phyloP scores from a whole-genome alignment of 2,888 invertebrate genomes.

The Andrena bucephala region DNA sequence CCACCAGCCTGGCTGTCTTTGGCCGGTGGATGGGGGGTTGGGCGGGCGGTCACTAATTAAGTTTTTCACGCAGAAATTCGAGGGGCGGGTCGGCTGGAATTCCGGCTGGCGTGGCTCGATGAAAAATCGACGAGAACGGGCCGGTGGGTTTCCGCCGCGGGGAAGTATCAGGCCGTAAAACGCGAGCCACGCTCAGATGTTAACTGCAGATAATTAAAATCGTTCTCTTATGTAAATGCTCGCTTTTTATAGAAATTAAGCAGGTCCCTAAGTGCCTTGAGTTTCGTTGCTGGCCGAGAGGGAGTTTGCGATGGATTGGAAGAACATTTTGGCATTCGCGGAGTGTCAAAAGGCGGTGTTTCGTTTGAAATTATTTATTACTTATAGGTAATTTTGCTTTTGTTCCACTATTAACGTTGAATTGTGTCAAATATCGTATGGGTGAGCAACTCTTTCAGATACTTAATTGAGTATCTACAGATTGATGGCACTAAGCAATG shows the following conservation, averaged over 20 bases:
- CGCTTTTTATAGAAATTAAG: slow-evolving; percentile 26
- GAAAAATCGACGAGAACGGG: slow-evolving; percentile 49
- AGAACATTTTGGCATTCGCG: not conserved
- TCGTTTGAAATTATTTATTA: no score
- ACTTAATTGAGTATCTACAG: no score
- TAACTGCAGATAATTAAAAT: slow-evolving; percentile 45
- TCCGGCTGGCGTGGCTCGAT: slow-evolving; percentile 24
- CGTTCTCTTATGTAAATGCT: slow-evolving; percentile 31
- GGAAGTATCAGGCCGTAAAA: slow-evolving; percentile 29
- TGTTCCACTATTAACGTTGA: no score
- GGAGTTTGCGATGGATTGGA: not conserved
- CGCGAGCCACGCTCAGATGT: not conserved
- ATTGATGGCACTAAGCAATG: no score
- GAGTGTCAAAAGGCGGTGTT: no score
- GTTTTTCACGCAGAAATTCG: slow-evolving; percentile 62
- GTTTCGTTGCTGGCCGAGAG: not conserved
- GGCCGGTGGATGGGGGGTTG: not conserved
- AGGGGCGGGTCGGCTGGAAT: slow-evolving; percentile 13
- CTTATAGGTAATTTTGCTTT: no score
- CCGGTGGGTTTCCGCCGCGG: slow-evolving; percentile 10
- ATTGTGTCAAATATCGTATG: no score
- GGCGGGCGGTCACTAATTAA: slow-evolving; percentile 63
- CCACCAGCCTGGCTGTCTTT: slow-evolving; percentile 4
- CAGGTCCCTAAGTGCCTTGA: not conserved
- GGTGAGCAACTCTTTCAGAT: no score